A percentile compares a stretch with the other conserved stretches of the same genome.
Evolutionary conservation across 1,140 invertebrate genomes (phyloP).

Genomic region (Sinonovacula constricta): DNA sequence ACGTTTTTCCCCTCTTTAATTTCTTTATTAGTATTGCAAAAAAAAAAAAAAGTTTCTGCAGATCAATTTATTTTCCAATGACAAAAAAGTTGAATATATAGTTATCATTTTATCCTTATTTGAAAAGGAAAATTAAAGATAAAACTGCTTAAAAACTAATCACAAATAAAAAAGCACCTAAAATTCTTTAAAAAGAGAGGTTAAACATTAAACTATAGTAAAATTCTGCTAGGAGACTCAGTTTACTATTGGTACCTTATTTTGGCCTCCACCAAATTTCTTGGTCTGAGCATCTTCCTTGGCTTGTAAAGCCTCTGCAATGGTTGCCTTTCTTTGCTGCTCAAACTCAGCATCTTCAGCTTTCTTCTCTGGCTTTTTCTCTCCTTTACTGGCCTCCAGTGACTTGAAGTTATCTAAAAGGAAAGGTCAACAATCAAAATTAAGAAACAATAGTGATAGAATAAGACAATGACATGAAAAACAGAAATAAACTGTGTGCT

Average conservation of each 20-base stretch:
- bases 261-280: slow-evolving; percentile 82
- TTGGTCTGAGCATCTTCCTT: slow-evolving; percentile 83
- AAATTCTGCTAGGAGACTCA: neutral
- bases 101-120: too few species aligned
- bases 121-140: neutral
- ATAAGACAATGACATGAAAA: neutral
- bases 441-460: neutral
- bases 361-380: slow-evolving; percentile 65
- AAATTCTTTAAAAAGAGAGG: neutral
- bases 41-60: too few species aligned
- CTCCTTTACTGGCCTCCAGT: slow-evolving; percentile 61
- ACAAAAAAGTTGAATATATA: too few species aligned
- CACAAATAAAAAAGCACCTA: neutral
- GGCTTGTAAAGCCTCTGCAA: slow-evolving; percentile 86
- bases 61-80: too few species aligned
- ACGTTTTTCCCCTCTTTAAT: too few species aligned
- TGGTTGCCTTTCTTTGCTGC: slow-evolving; percentile 89
- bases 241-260: slow-evolving; percentile 15
- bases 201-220: neutral
- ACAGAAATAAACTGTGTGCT: too few species aligned
- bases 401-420: slow-evolving; percentile 78
- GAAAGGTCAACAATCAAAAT: slow-evolving; percentile 5
- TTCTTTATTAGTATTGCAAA: too few species aligned
- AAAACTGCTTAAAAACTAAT: neutral
- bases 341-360: slow-evolving; percentile 88